These are phyloP conservation scores for Naso thynnoides DNA, from an alignment of 2,797 vertebrate species.

Conservation along the genomic window DNA sequence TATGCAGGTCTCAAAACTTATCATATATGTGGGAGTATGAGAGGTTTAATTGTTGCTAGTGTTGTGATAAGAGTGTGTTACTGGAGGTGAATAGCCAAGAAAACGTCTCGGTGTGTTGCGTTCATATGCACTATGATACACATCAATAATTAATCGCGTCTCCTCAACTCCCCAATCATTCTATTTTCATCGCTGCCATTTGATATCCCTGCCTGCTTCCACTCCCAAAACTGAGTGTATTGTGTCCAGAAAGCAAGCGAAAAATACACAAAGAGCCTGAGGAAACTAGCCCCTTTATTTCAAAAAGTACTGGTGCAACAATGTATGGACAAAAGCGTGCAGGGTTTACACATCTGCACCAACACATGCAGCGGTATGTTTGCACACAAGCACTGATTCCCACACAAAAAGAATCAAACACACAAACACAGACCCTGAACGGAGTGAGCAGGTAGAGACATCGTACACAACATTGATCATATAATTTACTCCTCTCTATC, in stretches of 20 bases:
- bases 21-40: slow-evolving; percentile 47
- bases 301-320: slow-evolving; percentile 47
- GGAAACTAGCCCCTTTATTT: slow-evolving; percentile 63
- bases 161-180: slow-evolving; percentile 69
- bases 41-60: slow-evolving; percentile 56
- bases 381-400: slow-evolving; percentile 43
- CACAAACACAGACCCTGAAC: slow-evolving; percentile 31
- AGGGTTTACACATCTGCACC: slow-evolving; percentile 45
- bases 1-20: slow-evolving; percentile 10
- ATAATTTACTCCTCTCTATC: slow-evolving; percentile 89
- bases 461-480: slow-evolving; percentile 84
- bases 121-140: slow-evolving; percentile 76
- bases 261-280: slow-evolving; percentile 53
- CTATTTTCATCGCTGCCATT: slow-evolving; percentile 80
- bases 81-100: slow-evolving; percentile 68
- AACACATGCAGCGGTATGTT: slow-evolving; percentile 46
- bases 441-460: slow-evolving; percentile 57
- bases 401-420: slow-evolving; percentile 25
- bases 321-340: slow-evolving; percentile 58
- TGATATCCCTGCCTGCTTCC: slow-evolving; percentile 77
- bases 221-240: slow-evolving; percentile 61
- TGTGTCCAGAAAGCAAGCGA: slow-evolving; percentile 53
- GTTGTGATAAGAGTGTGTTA: slow-evolving; percentile 63
- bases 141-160: slow-evolving; percentile 77
- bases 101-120: slow-evolving; percentile 63